These are phyloP conservation scores for Eupithecia exiguata DNA, from an alignment of 2,888 invertebrate genomes.

Conservation along the genomic window DNA sequence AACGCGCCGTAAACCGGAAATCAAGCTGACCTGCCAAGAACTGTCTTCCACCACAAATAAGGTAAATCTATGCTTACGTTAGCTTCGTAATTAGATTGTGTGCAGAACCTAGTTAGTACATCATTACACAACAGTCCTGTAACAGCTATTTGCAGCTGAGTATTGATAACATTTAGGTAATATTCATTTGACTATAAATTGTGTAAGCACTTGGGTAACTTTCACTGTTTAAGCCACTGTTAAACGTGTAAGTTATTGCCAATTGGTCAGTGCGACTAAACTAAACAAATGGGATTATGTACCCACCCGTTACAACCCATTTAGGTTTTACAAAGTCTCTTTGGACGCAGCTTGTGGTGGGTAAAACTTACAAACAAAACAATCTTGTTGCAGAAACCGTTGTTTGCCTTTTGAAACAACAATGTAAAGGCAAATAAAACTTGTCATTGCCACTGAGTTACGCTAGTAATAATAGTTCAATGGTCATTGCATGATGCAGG, in stretches of 20 bases:
- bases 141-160: slow-evolving; percentile 17
- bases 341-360: neutral
- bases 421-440: neutral
- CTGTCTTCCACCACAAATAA: neutral
- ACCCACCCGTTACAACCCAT: too few relatives aligned
- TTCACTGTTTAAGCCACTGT: slow-evolving; percentile 20
- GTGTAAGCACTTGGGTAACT: slow-evolving; percentile 30
- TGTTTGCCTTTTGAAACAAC: neutral
- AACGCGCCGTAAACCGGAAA: neutral
- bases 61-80: neutral
- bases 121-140: slow-evolving; percentile 27
- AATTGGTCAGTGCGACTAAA: slow-evolving; percentile 20
- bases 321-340: neutral
- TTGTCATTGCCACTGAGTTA: too few relatives aligned
- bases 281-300: too few relatives aligned
- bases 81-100: slow-evolving; percentile 8
- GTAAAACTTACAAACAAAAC: neutral
- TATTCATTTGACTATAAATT: slow-evolving; percentile 27
- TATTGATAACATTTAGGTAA: slow-evolving; percentile 35
- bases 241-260: slow-evolving; percentile 27
- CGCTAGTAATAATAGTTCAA: too few relatives aligned
- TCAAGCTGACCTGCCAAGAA: slow-evolving; percentile 15
- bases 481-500: neutral
- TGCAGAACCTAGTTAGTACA: slow-evolving; percentile 10
- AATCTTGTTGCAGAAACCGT: neutral